Evolutionary conservation across 2,113 vertebrate species (phyloP), one percentile per base, ranked within the genome.

Genomic region (Limnothrissa miodon): DNA sequence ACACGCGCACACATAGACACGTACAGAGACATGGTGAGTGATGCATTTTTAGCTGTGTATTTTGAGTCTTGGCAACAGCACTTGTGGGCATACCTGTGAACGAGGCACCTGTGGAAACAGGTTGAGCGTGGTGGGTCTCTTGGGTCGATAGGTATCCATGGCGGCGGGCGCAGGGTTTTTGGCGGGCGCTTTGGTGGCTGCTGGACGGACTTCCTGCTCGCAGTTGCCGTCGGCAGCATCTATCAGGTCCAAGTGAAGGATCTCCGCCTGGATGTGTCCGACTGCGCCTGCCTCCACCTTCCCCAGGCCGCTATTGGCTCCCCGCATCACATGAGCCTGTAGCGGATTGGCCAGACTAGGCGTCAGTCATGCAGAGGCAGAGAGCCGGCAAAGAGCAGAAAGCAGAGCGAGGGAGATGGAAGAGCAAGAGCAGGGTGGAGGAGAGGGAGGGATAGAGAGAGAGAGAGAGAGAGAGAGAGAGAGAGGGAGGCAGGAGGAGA

Each of bases 91-190:
- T 89, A 99, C 98, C 97, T 98, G 97, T 92, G 97, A 96, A 82
- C 97, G 96, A 78, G 98, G 98, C 92, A 98, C 96, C 90, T 98
- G 96, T 74, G 98, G 96, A 92, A 99, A 97, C 87, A 99, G 96
- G 95, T 98, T 98, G 90, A 99, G 97, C 21, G 97, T 99, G 81
- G 97, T 98, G 87, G 98, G 98, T 90, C 97, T 92, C 93, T 99
- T 99, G 89, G 98, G 98, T 45, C 97, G 91, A 92, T 99, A 98
- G 45, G 96, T 96, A 87, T 98, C 97, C 90, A 97, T 97, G 90
- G 95, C 94, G 66, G 90, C 93, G 66, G 93, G 93, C 80, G 84
- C 92, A 4, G 93, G 90, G 5, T 95, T 94, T 80, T 95, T 95
- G 90, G 82, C 91, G 33, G 89, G 81, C 59, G 92, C 87, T 78